A percentile compares a stretch with the other conserved stretches of the same genome.
Evolutionary conservation across 2,797 vertebrate genomes (phyloP).

Genomic region (Coendou prehensilis): DNA sequence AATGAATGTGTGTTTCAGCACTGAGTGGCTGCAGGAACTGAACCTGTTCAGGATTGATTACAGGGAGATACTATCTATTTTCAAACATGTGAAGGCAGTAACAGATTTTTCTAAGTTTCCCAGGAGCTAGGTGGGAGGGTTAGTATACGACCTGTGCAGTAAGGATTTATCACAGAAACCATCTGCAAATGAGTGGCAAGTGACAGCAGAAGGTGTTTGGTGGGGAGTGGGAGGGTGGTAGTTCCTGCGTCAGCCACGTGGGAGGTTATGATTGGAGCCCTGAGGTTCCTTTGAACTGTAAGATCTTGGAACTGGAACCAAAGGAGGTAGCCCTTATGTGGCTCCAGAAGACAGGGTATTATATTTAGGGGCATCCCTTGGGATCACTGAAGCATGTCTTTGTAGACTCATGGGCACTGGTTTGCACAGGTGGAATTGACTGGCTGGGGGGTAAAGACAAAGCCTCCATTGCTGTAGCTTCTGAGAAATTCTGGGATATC

Average conservation of each 20-base stretch:
- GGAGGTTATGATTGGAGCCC: not conserved
- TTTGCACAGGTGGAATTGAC: slow-evolving; percentile 42
- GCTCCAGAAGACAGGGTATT: not conserved
- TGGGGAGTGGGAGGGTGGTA: not conserved
- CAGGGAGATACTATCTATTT: not conserved
- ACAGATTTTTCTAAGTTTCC: slow-evolving; percentile 21
- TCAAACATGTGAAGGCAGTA: not conserved
- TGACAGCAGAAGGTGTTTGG: not conserved
- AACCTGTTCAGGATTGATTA: not conserved
- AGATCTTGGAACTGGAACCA: not conserved
- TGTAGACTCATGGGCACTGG: not conserved
- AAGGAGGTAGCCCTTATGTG: not conserved
- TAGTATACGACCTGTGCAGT: not conserved
- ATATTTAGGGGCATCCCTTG: not conserved
- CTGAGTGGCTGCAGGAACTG: not conserved
- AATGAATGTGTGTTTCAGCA: not conserved
- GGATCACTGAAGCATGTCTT: not conserved
- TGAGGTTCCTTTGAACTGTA: not conserved
- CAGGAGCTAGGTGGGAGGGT: not conserved
- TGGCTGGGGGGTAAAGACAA: slow-evolving; percentile 48
- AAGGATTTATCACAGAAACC: not conserved
- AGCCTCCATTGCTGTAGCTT: not conserved
- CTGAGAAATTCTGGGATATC: not conserved
- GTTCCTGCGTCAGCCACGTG: not conserved
- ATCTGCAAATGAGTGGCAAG: not conserved